A percentile compares a stretch with the other conserved stretches of the same genome.
Conservation (phyloP, 2,797 vertebrate genomes). For the Chaetophractus vellerosus region DNA sequence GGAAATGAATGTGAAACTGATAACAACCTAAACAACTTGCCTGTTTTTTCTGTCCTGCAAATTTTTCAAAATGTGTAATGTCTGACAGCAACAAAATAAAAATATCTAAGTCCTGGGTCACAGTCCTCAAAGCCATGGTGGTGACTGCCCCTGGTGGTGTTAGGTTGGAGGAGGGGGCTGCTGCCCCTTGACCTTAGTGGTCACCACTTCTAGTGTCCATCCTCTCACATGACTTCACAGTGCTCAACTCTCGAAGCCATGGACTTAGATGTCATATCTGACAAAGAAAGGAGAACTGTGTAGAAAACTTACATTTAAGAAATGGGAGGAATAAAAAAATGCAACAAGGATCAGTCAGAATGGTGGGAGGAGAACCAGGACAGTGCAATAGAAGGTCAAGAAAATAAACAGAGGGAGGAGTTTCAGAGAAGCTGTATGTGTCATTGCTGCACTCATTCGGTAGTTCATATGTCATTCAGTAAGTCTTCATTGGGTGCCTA, state of each 20-base stretch:
- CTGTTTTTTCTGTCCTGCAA: neutral
- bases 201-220: rapidly evolving
- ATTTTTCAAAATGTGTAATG: neutral
- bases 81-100: neutral
- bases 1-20: neutral
- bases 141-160: neutral
- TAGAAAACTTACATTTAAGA: neutral
- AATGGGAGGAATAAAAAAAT: neutral
- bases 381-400: neutral
- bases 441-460: rapidly evolving
- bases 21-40: neutral
- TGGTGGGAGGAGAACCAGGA: neutral
- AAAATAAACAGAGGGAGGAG: neutral
- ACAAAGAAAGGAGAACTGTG: neutral
- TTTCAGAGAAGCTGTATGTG: neutral
- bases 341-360: no score
- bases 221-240: neutral
- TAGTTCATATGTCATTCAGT: neutral
- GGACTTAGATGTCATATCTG: neutral
- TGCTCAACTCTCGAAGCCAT: neutral
- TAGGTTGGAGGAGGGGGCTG: no score
- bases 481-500: no score
- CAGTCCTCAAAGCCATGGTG: neutral
- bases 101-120: neutral
- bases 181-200: neutral